These are phyloP conservation scores for Copsychus sechellarum DNA, from an alignment of 2,113 vertebrate genomes.

Conservation along the genomic window DNA sequence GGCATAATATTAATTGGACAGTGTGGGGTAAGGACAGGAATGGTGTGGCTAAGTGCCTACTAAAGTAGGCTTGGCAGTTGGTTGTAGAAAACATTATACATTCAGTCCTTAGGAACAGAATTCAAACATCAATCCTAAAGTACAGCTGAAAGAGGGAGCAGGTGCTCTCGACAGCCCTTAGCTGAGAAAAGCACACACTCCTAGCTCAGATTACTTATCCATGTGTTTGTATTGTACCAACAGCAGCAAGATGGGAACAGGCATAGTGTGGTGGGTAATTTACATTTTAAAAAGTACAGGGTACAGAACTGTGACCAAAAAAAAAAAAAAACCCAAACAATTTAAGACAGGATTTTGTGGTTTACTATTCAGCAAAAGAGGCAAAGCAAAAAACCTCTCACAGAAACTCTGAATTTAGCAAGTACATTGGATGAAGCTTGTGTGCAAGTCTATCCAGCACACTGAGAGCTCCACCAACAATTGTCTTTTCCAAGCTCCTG, in stretches of 20 bases:
- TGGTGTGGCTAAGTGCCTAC: not conserved
- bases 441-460: not conserved
- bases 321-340: too few species aligned
- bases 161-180: not conserved
- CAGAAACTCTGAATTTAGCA: not conserved
- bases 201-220: not conserved
- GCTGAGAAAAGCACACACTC: not conserved
- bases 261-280: not conserved
- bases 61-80: not conserved
- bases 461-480: not conserved
- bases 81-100: not conserved
- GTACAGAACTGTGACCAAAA: not conserved
- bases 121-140: not conserved
- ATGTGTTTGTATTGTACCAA: not conserved
- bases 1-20: not conserved
- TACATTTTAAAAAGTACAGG: not conserved
- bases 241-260: not conserved
- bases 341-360: not conserved
- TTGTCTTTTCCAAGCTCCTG: not conserved
- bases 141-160: not conserved
- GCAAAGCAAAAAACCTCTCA: not conserved
- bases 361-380: not conserved
- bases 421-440: not conserved
- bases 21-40: not conserved
- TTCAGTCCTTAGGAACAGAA: not conserved